These are phyloP conservation scores for Siderastrea radians DNA, from an alignment of 92 coral and sea anemone genomes.

Conservation along the genomic window DNA sequence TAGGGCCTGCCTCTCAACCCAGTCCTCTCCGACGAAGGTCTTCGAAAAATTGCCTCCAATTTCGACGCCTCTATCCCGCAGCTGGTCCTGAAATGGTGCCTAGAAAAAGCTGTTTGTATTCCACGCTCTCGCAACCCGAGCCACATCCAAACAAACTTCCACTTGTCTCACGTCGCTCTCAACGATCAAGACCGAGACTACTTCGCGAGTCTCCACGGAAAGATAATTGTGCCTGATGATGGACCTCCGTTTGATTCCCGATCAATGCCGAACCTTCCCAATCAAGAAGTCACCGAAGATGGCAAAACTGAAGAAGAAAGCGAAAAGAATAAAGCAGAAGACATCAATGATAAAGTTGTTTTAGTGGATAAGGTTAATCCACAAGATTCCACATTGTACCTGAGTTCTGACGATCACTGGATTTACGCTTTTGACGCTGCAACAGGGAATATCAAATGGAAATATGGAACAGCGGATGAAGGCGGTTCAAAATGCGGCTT, in stretches of 20 bases:
- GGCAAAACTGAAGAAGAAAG: conserved; percentile 9
- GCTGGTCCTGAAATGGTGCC: conserved; percentile 91
- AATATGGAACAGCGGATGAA: conserved; percentile 94
- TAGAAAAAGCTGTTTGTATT: conserved; percentile 82
- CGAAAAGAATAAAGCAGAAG: conserved; percentile 22
- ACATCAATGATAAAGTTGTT: conserved; percentile 63
- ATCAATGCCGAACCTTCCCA: conserved; percentile 35
- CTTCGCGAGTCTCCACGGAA: conserved; percentile 83
- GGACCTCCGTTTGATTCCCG: conserved; percentile 41
- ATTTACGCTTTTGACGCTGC: conserved; percentile 92
- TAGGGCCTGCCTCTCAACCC: conserved; percentile 89
- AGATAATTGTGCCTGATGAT: conserved; percentile 67
- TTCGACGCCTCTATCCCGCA: conserved; percentile 91
- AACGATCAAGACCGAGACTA: conserved; percentile 63
- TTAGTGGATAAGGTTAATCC: conserved; percentile 71
- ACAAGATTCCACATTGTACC: conserved; percentile 79
- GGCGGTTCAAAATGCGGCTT: conserved; percentile 93
- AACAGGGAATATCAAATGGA: conserved; percentile 89
- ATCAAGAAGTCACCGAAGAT: conserved; percentile 12
- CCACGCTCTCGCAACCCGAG: conserved; percentile 91
- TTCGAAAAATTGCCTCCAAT: conserved; percentile 70
- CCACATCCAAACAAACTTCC: conserved; percentile 93
- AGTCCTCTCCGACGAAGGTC: conserved; percentile 78
- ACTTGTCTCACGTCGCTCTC: conserved; percentile 79
- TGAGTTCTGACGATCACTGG: conserved; percentile 96